These are phyloP conservation scores for Ormyrus rosae DNA, from an alignment of 2,888 invertebrate species.

Conservation along the genomic window DNA sequence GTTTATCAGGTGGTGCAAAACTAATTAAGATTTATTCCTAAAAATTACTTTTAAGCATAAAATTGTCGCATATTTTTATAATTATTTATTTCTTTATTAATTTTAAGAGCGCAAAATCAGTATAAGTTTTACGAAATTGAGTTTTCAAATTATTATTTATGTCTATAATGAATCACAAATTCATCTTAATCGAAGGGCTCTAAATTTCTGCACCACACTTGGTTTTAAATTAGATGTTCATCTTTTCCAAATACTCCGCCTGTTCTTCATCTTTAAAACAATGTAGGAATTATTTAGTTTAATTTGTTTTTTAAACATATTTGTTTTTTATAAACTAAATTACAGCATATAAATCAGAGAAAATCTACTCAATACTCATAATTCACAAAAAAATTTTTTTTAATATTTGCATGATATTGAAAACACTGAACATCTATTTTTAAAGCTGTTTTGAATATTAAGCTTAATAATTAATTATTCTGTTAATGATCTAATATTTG, in stretches of 20 bases:
- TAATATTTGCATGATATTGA: no score
- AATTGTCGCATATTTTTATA: constrained; percentile 75
- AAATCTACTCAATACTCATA: no score
- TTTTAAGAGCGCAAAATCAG: constrained; percentile 59
- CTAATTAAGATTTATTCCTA: constrained; percentile 70
- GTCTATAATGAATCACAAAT: no score
- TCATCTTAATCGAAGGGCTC: no score
- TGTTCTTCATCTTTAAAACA: background rate
- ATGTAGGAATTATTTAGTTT: background rate
- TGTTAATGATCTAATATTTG: no score
- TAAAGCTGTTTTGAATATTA: constrained; percentile 3
- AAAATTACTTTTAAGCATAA: constrained; percentile 69
- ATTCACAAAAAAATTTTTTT: no score
- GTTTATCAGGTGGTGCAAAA: constrained; percentile 69
- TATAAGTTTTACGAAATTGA: constrained; percentile 21
- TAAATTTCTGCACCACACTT: no score
- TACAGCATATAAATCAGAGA: no score
- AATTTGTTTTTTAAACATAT: background rate
- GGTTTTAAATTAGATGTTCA: no score
- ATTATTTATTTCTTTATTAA: constrained; percentile 72
- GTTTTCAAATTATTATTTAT: background rate
- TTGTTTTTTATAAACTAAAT: no score
- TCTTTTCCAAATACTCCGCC: no score
- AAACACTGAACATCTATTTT: background rate
- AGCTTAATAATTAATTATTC: constrained; percentile 1